Evolutionary conservation across 2,113 vertebrate genomes (phyloP), one percentile per base, ranked within the genome.

Genomic region (Ciconia stormi): DNA sequence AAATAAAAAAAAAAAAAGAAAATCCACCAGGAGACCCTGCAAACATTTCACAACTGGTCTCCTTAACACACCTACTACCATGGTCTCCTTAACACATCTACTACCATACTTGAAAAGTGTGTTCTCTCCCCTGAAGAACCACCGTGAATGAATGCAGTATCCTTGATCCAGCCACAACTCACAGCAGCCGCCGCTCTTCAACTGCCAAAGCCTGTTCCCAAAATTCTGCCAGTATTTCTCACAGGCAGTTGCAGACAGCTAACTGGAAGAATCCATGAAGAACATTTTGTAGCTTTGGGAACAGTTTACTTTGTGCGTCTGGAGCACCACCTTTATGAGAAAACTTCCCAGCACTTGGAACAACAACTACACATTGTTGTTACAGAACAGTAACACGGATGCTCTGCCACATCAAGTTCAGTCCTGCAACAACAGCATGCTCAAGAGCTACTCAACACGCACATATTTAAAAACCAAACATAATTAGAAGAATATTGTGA

Each of bases 151-250:
- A 73, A 36, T 3, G 2, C 50, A 36, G 34, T 7, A 62, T 27
- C 63, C 67, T 22, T 27, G 30, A 93, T 30, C 17, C 76, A 83
- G 44, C 22, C 42, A 52, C 61, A 42, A 12, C 10, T 34, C 38
- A 29, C 2, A 0, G 36, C 2, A 2, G 40, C 16, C 58, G 44
- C 47, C 3, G 1, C 46, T 70, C 59, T 47, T 63, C 8, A 71
- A 27, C 20, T 40, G 53, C 69, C 16, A 90, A 79, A 92, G 53
- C 9, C 36, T 61, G 15, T 18, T 80, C 66, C 67, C 16, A 2
- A 73, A 53, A 85, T 77, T 62, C 49, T 80, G 15, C 27, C 34
- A 34, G 17, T 40, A 11, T 16, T 90, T 65, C 71, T 62, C 58
- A 69, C 7, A 17, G 9, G 12, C 20, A 61, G 20, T 15, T 88